phyloP scores from a whole-genome alignment of 2,113 vertebrate species.

The Brachyhypopomus gauderio region DNA sequence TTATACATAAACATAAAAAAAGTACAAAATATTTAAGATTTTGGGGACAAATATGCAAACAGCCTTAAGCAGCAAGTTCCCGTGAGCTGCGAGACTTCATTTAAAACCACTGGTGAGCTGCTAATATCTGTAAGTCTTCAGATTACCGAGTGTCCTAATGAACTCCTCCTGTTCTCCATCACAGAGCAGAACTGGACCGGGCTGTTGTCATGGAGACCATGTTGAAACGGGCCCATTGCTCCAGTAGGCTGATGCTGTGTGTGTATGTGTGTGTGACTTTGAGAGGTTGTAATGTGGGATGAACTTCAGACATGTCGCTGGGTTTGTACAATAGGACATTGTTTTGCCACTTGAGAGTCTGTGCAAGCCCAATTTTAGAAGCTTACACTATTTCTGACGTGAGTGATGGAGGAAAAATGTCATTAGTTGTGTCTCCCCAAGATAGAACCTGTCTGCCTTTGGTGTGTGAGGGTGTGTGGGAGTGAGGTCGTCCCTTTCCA shows the following conservation, averaged over 20 bases:
- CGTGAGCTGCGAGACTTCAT: not conserved
- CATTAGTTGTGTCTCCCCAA: not conserved
- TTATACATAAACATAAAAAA: conserved; percentile 49
- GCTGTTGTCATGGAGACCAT: too few relatives aligned
- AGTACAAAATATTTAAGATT: conserved; percentile 37
- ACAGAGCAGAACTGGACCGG: too few relatives aligned
- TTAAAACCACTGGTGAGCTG: conserved; percentile 50
- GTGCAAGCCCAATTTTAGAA: not conserved
- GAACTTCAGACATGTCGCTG: too few relatives aligned
- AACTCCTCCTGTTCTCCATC: conserved; percentile 10
- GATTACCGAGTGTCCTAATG: conserved; percentile 3
- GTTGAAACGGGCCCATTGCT: not conserved
- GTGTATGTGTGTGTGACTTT: too few relatives aligned
- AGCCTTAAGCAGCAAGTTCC: conserved; percentile 26
- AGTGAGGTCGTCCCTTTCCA: conserved; percentile 61
- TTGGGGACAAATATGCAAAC: conserved; percentile 48
- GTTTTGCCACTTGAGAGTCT: too few relatives aligned
- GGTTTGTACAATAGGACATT: too few relatives aligned
- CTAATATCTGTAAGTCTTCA: conserved; percentile 36
- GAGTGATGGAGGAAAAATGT: too few relatives aligned
- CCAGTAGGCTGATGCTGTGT: not conserved
- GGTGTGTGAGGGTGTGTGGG: not conserved
- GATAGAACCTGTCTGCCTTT: not conserved
- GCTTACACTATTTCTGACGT: not conserved
- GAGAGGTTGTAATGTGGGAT: too few relatives aligned